Percentiles rank a stretch among this genome's conserved stretches.
Conservation (phyloP, 2,888 invertebrate species). For the Ectemnius lituratus region DNA sequence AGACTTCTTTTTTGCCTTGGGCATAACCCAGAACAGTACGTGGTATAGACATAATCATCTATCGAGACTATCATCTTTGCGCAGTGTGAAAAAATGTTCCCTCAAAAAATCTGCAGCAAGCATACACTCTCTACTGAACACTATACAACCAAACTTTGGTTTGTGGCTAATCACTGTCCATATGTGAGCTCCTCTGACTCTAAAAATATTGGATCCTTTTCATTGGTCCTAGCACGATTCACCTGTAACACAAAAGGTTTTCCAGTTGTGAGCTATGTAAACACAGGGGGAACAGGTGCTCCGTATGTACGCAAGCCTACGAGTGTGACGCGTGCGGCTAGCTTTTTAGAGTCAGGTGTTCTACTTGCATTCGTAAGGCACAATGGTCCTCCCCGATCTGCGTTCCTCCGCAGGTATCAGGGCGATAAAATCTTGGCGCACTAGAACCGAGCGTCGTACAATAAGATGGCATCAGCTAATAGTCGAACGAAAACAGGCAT, state of each 20-base stretch:
- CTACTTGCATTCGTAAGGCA: neutral
- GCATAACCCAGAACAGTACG: slow-evolving; percentile 51
- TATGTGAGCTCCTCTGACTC: too few species aligned
- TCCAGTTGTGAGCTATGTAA: neutral
- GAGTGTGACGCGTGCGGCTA: neutral
- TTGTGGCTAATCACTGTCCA: too few species aligned
- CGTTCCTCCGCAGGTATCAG: too few species aligned
- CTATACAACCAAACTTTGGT: too few species aligned
- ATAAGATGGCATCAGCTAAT: too few species aligned
- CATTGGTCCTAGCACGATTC: neutral
- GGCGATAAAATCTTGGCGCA: too few species aligned
- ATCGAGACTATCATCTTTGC: slow-evolving; percentile 57
- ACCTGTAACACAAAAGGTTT: neutral
- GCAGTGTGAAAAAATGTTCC: slow-evolving; percentile 30
- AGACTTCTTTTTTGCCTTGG: slow-evolving; percentile 59
- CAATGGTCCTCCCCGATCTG: too few species aligned
- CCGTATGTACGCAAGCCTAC: neutral
- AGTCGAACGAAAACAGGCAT: too few species aligned
- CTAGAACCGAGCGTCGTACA: too few species aligned
- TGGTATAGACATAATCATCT: slow-evolving; percentile 33
- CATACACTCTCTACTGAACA: slow-evolving; percentile 28
- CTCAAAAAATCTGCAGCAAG: slow-evolving; percentile 39
- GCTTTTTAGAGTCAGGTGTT: slow-evolving; percentile 7
- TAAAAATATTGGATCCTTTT: too few species aligned
- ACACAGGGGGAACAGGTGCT: neutral